Conservation (phyloP, 1,140 invertebrate genomes). For the Papilio helenus region DNA sequence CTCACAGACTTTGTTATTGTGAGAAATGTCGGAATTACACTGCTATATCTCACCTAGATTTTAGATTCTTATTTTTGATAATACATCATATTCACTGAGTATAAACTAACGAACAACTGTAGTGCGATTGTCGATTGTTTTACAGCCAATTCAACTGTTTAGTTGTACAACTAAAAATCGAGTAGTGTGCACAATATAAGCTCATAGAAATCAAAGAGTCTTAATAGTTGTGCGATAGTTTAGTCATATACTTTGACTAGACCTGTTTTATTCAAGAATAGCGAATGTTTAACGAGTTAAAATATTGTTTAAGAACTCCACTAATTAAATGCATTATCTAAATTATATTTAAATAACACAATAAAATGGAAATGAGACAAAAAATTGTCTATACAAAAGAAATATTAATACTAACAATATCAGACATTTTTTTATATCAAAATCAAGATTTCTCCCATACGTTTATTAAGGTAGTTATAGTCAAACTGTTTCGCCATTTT, state of each 20-base stretch:
- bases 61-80: slow-evolving; percentile 23
- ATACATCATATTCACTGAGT: background rate
- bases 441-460: background rate
- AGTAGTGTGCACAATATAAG: no score
- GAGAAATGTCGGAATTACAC: slow-evolving; percentile 45
- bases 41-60: slow-evolving; percentile 31
- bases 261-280: no score
- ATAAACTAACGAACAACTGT: background rate
- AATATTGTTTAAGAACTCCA: no score
- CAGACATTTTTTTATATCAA: background rate
- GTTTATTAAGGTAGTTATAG: background rate
- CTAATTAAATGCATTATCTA: no score
- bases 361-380: background rate
- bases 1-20: slow-evolving; percentile 51
- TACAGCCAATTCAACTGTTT: no score
- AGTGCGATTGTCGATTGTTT: no score
- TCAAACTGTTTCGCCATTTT: background rate
- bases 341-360: no score
- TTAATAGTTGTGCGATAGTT: no score
- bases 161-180: no score
- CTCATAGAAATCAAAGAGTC: no score
- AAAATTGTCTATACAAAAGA: background rate
- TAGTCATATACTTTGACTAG: no score
- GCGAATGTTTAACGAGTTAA: no score
- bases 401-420: background rate